Percentiles rank a stretch among this genome's conserved stretches.
phyloP scores from a whole-genome alignment of 2,113 vertebrate genomes.

The Noctilio leporinus region DNA sequence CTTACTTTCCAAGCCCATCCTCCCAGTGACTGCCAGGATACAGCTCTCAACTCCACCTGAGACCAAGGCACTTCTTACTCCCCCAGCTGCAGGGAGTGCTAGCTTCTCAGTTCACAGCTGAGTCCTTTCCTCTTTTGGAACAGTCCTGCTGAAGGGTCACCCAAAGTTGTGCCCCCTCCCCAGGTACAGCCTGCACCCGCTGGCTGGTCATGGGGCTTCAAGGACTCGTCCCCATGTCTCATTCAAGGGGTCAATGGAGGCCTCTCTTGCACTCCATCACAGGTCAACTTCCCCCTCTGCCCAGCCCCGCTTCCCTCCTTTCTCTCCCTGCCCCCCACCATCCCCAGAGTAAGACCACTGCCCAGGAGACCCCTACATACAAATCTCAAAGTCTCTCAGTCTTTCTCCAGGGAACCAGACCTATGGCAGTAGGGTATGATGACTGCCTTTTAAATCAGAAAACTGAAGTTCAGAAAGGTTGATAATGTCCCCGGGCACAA shows the following conservation, averaged over 20 bases:
- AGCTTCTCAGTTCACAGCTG: not conserved
- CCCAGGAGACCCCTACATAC: not conserved
- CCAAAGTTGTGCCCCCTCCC: not conserved
- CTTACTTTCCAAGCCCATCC: not conserved
- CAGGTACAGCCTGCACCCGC: not conserved
- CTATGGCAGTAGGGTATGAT: not conserved
- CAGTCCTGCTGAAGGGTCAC: not conserved
- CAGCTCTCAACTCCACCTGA: not conserved
- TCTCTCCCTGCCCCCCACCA: not conserved
- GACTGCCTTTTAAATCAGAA: not conserved
- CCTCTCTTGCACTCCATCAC: not conserved
- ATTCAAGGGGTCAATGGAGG: not conserved
- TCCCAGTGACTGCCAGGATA: accelerated
- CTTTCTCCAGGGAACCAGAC: not conserved
- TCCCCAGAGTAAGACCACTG: not conserved
- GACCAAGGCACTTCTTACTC: not conserved
- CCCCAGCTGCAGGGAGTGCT: not conserved
- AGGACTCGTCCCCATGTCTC: not conserved
- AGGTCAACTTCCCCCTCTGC: not conserved
- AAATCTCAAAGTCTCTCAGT: not conserved
- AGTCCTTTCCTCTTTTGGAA: not conserved
- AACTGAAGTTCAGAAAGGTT: not conserved
- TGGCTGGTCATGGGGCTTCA: not conserved
- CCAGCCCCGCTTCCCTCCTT: not conserved
- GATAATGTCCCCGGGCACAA: not conserved